Evolutionary conservation across 2,797 vertebrate species (phyloP).

Genomic region (Chloroceryle amazona): DNA sequence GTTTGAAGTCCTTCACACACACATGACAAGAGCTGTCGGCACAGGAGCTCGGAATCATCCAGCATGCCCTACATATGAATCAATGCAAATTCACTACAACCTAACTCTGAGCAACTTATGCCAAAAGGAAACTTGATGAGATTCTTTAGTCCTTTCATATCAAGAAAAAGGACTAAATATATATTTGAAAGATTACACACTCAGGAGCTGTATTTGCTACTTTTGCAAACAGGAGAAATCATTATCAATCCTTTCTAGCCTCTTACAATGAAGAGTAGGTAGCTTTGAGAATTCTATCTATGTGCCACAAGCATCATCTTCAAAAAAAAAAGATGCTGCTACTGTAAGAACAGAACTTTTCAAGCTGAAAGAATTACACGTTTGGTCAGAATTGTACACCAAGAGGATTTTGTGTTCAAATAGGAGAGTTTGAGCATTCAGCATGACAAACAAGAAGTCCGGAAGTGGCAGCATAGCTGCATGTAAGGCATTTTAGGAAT

Average conservation of each 20-base stretch:
- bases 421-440: background rate
- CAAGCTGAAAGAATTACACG: background rate
- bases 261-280: background rate
- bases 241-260: background rate
- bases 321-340: background rate
- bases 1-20: background rate
- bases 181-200: background rate
- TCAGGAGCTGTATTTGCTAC: background rate
- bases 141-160: background rate
- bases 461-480: conserved; percentile 27
- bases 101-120: background rate
- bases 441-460: background rate
- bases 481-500: conserved; percentile 59
- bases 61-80: background rate
- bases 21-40: background rate
- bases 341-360: conserved; percentile 1
- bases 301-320: background rate
- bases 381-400: conserved; percentile 38
- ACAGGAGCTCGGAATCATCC: conserved; percentile 28
- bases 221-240: background rate
- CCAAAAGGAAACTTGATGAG: background rate
- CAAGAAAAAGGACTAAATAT: background rate
- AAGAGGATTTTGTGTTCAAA: background rate
- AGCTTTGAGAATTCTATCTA: background rate
- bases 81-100: background rate